These are phyloP conservation scores for Manis javanica DNA, from an alignment of 2,797 vertebrate species.

Conservation along the genomic window DNA sequence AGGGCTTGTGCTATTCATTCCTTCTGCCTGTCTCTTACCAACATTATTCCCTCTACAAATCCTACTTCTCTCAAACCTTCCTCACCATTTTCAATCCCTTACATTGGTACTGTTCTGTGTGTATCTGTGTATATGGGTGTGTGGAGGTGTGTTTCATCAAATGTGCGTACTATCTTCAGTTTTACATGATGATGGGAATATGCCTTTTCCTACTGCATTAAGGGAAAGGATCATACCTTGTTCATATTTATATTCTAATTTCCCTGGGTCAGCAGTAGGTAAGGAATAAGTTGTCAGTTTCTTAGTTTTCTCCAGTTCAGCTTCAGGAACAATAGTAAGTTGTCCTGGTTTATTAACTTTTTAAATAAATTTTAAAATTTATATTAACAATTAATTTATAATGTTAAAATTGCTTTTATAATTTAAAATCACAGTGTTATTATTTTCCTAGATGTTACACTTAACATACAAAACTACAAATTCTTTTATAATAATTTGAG, in stretches of 20 bases:
- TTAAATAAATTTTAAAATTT: not conserved
- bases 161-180: not conserved
- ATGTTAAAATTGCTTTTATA: not conserved
- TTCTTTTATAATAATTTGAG: conserved; percentile 9
- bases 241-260: not conserved
- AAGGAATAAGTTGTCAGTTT: not conserved
- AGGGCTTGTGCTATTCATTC: not conserved
- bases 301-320: not conserved
- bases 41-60: not conserved
- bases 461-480: not conserved
- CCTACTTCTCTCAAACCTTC: not conserved
- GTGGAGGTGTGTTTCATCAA: not conserved
- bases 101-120: not conserved
- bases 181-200: not conserved
- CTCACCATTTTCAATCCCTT: not conserved
- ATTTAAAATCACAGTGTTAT: not conserved
- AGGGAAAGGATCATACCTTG: not conserved
- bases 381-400: not conserved
- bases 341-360: not conserved
- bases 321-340: not conserved
- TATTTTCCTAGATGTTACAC: not conserved
- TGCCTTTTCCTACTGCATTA: not conserved
- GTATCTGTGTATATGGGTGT: not conserved
- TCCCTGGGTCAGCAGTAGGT: not conserved
- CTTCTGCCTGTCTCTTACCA: not conserved